Conservation (phyloP, 1,140 invertebrate genomes). For the Pogonomyrmex barbatus region DNA sequence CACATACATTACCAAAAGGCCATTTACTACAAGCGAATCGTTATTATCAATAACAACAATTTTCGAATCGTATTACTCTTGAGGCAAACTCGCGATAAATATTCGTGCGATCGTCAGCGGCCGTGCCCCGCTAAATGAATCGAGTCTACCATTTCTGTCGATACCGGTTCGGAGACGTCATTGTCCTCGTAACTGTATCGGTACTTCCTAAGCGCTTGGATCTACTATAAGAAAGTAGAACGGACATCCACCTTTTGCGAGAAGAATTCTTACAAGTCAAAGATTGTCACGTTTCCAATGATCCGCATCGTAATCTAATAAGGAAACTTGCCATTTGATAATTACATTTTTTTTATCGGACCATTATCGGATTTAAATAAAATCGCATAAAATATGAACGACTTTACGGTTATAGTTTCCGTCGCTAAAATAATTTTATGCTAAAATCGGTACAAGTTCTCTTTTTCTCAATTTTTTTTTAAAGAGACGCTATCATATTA, state of each 20-base stretch:
- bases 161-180: slow-evolving; percentile 81
- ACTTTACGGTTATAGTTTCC: background rate
- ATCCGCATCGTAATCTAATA: background rate
- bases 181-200: slow-evolving; percentile 81
- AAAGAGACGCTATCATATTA: background rate
- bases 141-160: slow-evolving; percentile 69
- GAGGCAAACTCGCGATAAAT: background rate
- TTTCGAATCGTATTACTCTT: background rate
- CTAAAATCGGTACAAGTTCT: background rate
- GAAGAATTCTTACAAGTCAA: slow-evolving; percentile 25
- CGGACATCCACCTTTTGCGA: slow-evolving; percentile 40
- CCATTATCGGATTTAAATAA: background rate
- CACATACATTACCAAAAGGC: background rate
- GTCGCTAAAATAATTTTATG: background rate
- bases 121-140: slow-evolving; percentile 43
- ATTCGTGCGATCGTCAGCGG: background rate
- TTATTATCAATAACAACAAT: background rate
- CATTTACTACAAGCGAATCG: slow-evolving; percentile 16
- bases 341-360: background rate
- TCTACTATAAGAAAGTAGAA: slow-evolving; percentile 78
- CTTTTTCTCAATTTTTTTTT: background rate
- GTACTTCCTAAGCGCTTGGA: slow-evolving; percentile 78
- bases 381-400: background rate
- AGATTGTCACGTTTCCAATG: background rate
- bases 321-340: background rate